phyloP scores from a whole-genome alignment of 2,888 invertebrate species.

The Xestia rhomboidea region DNA sequence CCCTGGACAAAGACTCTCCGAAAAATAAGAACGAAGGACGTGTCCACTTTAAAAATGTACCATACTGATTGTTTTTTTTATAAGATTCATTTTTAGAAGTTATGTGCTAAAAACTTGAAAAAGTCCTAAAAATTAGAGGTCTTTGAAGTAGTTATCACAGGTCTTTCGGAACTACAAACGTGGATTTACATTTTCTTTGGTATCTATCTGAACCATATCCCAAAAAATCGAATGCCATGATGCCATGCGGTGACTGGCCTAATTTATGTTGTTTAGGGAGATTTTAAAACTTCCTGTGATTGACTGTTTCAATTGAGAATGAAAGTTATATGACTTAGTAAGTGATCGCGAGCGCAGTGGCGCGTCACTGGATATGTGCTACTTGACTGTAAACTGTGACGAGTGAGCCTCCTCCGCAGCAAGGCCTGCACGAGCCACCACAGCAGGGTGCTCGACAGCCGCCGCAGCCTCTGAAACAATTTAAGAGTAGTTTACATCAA shows the following conservation, averaged over 20 bases:
- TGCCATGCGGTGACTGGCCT: neutral
- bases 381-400: conserved; percentile 91
- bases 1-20: neutral
- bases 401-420: conserved; percentile 80
- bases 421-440: conserved; percentile 72
- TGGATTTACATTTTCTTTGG: neutral
- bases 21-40: neutral
- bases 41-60: neutral
- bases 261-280: neutral
- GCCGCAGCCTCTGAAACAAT: conserved; percentile 73
- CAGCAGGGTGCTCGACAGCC: conserved; percentile 68
- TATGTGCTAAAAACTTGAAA: neutral
- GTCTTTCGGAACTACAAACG: neutral
- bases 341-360: conserved; percentile 62
- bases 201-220: neutral
- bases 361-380: conserved; percentile 88
- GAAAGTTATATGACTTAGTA: conserved; percentile 59
- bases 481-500: conserved; percentile 7
- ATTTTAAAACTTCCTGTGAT: too few relatives aligned
- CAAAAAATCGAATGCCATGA: neutral
- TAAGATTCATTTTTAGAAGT: neutral
- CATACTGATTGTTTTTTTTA: neutral
- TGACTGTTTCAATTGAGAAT: conserved; percentile 12
- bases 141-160: neutral
- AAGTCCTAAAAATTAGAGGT: too few relatives aligned